phyloP scores from a whole-genome alignment of 1,140 invertebrate genomes.

The Temnothorax longispinosus region DNA sequence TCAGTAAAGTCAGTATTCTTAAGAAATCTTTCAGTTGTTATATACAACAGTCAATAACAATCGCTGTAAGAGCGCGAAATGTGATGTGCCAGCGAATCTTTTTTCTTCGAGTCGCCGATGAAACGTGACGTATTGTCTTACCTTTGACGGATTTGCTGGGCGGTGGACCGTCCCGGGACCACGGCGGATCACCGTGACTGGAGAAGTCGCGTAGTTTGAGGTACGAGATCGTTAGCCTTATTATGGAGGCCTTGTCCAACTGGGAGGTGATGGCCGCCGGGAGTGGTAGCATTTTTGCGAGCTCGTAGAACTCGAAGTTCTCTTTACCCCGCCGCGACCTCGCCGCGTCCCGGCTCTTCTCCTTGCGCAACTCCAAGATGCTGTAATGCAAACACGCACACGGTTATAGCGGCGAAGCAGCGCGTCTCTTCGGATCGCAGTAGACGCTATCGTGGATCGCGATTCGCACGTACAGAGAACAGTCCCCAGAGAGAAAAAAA shows the following conservation, averaged over 20 bases:
- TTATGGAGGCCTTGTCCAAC: slow-evolving; percentile 99
- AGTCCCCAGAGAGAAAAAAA: slow-evolving; percentile 38
- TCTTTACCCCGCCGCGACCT: slow-evolving; percentile 97
- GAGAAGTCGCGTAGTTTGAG: slow-evolving; percentile 98
- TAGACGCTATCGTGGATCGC: slow-evolving; percentile 12
- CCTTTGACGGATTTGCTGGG: slow-evolving; percentile 94
- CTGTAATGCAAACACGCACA: slow-evolving; percentile 88
- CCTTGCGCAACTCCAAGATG: slow-evolving; percentile 98
- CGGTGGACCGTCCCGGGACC: slow-evolving; percentile 92
- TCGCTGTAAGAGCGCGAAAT: not conserved
- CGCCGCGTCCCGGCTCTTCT: slow-evolving; percentile 98
- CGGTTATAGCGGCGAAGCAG: slow-evolving; percentile 33
- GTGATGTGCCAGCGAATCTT: not conserved
- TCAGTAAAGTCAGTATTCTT: not conserved
- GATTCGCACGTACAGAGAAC: slow-evolving; percentile 7
- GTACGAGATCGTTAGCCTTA: slow-evolving; percentile 98
- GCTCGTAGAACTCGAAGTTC: slow-evolving; percentile 99
- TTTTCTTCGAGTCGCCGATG: not conserved
- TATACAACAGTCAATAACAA: not conserved
- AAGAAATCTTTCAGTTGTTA: not conserved
- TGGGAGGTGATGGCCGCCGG: slow-evolving; percentile 98
- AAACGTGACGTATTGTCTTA: slow-evolving; percentile 83
- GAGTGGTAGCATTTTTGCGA: slow-evolving; percentile 98
- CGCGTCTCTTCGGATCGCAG: slow-evolving; percentile 4
- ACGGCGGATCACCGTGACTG: slow-evolving; percentile 97